Evolutionary conservation across 1,140 invertebrate species (phyloP).

Genomic region (Anoplophora glabripennis): DNA sequence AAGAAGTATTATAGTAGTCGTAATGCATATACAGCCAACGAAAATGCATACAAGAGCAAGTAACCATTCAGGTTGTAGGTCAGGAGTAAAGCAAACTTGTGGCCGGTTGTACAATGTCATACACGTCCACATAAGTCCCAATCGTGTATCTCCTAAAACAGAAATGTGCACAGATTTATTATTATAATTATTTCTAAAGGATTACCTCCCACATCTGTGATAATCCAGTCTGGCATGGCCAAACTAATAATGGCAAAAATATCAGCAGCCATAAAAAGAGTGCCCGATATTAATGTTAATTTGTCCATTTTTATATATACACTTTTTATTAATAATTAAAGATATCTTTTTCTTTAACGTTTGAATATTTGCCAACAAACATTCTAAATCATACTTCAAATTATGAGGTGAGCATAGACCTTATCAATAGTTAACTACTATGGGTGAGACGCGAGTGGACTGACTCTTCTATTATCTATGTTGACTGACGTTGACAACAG

Average conservation of each 20-base stretch:
- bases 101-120: constrained; percentile 87
- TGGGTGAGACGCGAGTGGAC: too few relatives aligned
- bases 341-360: too few relatives aligned
- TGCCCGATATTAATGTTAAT: constrained; percentile 86
- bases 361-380: too few relatives aligned
- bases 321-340: too few relatives aligned
- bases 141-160: constrained; percentile 72
- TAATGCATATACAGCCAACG: constrained; percentile 88
- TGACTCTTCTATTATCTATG: too few relatives aligned
- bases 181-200: not conserved
- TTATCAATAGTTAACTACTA: too few relatives aligned
- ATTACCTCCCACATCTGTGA: constrained; percentile 86
- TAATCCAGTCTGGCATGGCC: constrained; percentile 94
- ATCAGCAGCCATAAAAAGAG: constrained; percentile 88
- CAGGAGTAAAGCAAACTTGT: constrained; percentile 83
- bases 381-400: too few relatives aligned
- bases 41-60: constrained; percentile 88
- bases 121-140: constrained; percentile 92
- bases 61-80: constrained; percentile 86
- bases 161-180: constrained; percentile 3
- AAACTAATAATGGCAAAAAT: constrained; percentile 91
- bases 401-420: too few relatives aligned
- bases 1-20: constrained; percentile 83
- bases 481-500: too few relatives aligned
- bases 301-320: constrained; percentile 73